These are phyloP conservation scores for Hippocampus mohnikei DNA, from an alignment of 2,113 vertebrate genomes.

Conservation along the genomic window DNA sequence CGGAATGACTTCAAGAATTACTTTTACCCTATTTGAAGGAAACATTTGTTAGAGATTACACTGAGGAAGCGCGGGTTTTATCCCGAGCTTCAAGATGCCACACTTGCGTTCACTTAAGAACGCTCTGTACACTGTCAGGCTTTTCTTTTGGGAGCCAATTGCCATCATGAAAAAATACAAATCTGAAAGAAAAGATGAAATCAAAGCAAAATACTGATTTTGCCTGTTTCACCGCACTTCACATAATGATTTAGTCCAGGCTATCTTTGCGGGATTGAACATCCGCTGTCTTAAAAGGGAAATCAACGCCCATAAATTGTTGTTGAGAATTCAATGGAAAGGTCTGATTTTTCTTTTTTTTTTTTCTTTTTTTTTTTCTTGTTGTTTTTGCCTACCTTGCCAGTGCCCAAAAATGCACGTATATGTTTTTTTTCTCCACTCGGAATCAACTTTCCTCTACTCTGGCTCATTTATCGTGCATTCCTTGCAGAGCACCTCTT, in stretches of 20 bases:
- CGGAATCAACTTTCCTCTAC: slow-evolving; percentile 26
- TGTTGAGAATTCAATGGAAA: slow-evolving; percentile 36
- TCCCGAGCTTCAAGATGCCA: not conserved
- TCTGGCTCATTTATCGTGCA: slow-evolving; percentile 22
- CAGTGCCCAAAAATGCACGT: not conserved
- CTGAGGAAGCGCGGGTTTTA: not conserved
- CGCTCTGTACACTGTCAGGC: slow-evolving; percentile 13
- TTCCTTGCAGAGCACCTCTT: slow-evolving; percentile 20
- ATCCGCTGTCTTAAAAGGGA: not conserved
- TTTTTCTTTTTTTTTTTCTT: not conserved
- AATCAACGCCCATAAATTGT: not conserved
- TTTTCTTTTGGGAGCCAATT: slow-evolving; percentile 15
- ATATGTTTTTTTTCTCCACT: slow-evolving; percentile 19
- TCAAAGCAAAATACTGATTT: not conserved
- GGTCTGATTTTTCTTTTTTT: slow-evolving; percentile 3
- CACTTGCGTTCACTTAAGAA: slow-evolving; percentile 1
- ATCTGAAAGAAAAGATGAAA: not conserved
- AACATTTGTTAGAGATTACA: not conserved
- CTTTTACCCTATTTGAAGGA: not conserved
- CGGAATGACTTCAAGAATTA: not conserved
- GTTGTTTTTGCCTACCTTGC: not conserved
- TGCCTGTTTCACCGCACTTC: not conserved
- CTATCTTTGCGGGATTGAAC: too few relatives aligned
- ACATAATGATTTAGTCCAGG: not conserved
- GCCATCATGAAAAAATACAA: not conserved